These are phyloP conservation scores for Dinocampus coccinellae DNA, from an alignment of 2,888 invertebrate genomes.

Conservation along the genomic window DNA sequence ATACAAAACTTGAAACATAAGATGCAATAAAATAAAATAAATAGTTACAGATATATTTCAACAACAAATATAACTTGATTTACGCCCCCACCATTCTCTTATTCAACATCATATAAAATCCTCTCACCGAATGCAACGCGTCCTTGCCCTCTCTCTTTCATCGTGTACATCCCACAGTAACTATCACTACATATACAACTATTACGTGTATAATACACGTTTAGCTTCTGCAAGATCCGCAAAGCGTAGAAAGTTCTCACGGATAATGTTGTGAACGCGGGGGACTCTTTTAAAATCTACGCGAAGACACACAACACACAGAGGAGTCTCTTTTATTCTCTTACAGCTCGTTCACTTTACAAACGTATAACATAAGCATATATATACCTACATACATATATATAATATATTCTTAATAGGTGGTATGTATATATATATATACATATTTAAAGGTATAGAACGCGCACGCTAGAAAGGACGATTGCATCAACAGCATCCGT, in stretches of 20 bases:
- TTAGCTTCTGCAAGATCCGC: background rate
- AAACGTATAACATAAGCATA: background rate
- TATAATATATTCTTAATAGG: background rate
- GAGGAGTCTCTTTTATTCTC: conserved; percentile 6
- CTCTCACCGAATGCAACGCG: background rate
- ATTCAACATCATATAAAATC: background rate
- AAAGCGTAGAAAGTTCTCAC: conserved; percentile 41
- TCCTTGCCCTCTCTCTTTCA: background rate
- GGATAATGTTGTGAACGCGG: conserved; percentile 21
- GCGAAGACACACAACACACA: conserved; percentile 17
- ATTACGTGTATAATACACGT: background rate
- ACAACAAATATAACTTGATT: background rate
- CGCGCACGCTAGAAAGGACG: conserved; percentile 29
- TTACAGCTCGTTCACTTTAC: conserved; percentile 9
- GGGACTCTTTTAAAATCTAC: conserved; percentile 29
- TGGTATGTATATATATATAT: background rate
- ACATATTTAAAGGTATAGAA: background rate
- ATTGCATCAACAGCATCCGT: conserved; percentile 29
- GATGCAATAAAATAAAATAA: background rate
- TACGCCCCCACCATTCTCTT: background rate
- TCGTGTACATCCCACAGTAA: background rate
- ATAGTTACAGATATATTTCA: background rate
- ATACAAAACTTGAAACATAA: background rate
- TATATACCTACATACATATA: background rate
- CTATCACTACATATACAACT: background rate